Conservation (phyloP, 2,113 vertebrate species). For the Periophthalmus modestus region DNA sequence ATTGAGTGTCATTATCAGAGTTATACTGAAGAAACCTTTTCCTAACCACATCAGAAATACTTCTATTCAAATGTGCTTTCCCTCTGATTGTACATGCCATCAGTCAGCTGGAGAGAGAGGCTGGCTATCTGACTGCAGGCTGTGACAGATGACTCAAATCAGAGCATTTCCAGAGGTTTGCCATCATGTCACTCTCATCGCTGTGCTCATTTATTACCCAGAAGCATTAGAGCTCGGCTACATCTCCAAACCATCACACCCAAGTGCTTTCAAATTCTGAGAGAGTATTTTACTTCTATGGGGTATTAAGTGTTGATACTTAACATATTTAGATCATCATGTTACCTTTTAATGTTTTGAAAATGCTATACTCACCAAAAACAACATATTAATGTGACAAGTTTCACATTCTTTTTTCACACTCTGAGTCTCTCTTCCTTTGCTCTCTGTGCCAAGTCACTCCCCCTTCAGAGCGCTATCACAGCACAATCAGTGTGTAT, state of each 20-base stretch:
- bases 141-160: slow-evolving; percentile 54
- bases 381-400: no score
- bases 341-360: no score
- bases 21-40: not conserved
- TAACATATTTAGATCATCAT: no score
- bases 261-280: not conserved
- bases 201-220: slow-evolving; percentile 34
- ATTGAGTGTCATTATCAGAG: not conserved
- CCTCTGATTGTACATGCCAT: not conserved
- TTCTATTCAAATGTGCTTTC: not conserved
- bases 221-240: slow-evolving; percentile 20
- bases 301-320: no score
- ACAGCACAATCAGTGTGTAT: no score
- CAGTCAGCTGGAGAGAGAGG: slow-evolving; percentile 30
- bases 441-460: no score
- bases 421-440: no score
- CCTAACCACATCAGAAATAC: not conserved
- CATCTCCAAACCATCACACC: slow-evolving; percentile 18
- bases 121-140: slow-evolving; percentile 32
- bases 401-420: no score
- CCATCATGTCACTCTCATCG: slow-evolving; percentile 40
- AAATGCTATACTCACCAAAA: no score
- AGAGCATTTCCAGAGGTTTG: slow-evolving; percentile 17
- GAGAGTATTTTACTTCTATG: no score
- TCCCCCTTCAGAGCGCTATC: no score